phyloP scores from a whole-genome alignment of 2,797 vertebrate species.

The Parauchenoglanis punctatus region DNA sequence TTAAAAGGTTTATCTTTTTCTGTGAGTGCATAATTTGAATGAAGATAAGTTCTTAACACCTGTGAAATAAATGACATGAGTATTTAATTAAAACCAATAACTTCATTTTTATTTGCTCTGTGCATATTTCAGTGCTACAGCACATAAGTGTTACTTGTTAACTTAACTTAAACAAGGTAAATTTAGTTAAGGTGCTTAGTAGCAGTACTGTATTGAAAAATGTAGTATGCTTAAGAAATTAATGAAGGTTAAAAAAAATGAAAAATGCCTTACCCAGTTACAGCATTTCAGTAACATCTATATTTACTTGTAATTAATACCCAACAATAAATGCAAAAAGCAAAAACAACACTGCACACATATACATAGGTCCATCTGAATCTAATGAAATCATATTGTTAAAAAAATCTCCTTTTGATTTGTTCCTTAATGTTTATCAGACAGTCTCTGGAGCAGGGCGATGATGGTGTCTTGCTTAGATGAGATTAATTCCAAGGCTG shows the following conservation, averaged over 20 bases:
- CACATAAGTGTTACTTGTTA: background rate
- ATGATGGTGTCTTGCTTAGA: slow-evolving; percentile 60
- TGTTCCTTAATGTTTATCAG: slow-evolving; percentile 48
- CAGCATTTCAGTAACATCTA: background rate
- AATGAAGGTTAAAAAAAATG: background rate
- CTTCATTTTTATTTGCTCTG: slow-evolving; percentile 1
- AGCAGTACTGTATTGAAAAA: background rate
- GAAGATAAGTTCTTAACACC: background rate
- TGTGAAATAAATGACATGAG: background rate
- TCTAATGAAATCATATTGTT: background rate
- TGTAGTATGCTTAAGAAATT: background rate
- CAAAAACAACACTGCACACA: background rate
- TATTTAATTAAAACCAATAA: background rate
- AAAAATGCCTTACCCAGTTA: background rate
- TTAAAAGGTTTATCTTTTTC: background rate
- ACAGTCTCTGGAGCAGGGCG: slow-evolving; percentile 57
- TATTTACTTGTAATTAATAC: background rate
- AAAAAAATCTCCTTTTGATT: background rate
- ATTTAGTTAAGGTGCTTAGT: too few species aligned
- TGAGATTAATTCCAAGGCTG: slow-evolving; percentile 46
- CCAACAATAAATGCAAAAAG: slow-evolving; percentile 2
- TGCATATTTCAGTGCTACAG: background rate
- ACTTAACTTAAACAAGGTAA: background rate
- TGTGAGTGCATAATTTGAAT: background rate
- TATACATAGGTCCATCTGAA: background rate